These are phyloP conservation scores for Marcusenius ussheri DNA, from an alignment of 2,113 vertebrate species.

Conservation along the genomic window DNA sequence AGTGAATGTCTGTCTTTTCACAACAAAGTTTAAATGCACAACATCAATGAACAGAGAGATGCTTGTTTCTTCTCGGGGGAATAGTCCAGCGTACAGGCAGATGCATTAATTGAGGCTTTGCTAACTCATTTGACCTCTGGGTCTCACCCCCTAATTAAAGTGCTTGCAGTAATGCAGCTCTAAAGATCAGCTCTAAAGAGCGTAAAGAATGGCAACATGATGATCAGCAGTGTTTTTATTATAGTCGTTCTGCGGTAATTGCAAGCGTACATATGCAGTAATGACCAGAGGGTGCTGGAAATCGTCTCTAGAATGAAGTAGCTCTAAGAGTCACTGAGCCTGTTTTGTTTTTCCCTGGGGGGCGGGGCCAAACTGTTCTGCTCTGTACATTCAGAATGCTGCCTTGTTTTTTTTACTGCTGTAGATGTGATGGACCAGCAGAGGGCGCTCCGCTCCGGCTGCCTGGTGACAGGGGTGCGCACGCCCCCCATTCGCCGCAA, in stretches of 20 bases:
- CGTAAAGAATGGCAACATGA: not conserved
- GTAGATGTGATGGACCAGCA: conserved; percentile 87
- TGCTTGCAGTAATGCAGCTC: not conserved
- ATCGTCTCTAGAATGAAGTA: not conserved
- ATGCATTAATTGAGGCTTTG: not conserved
- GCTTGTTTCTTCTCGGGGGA: not conserved
- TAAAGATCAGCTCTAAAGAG: not conserved
- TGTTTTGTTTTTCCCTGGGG: not conserved
- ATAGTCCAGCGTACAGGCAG: conserved; percentile 1
- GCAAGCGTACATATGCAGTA: not conserved
- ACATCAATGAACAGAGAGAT: conserved; percentile 15
- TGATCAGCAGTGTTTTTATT: conserved; percentile 1
- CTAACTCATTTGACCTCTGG: not conserved
- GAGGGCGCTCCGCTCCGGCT: conserved; percentile 72
- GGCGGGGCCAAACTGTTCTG: not conserved
- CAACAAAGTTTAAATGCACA: conserved; percentile 4
- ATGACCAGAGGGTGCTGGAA: not conserved
- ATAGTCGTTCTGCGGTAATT: not conserved
- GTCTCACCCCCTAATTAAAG: not conserved
- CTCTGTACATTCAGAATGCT: not conserved
- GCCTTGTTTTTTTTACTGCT: conserved; percentile 22
- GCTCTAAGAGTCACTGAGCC: not conserved
- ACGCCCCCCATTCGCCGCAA: conserved; percentile 85
- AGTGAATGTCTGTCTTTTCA: conserved; percentile 5
- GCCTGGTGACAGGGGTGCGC: conserved; percentile 79